Conservation (phyloP, 2,888 invertebrate genomes). For the Limnephilus auricula region DNA sequence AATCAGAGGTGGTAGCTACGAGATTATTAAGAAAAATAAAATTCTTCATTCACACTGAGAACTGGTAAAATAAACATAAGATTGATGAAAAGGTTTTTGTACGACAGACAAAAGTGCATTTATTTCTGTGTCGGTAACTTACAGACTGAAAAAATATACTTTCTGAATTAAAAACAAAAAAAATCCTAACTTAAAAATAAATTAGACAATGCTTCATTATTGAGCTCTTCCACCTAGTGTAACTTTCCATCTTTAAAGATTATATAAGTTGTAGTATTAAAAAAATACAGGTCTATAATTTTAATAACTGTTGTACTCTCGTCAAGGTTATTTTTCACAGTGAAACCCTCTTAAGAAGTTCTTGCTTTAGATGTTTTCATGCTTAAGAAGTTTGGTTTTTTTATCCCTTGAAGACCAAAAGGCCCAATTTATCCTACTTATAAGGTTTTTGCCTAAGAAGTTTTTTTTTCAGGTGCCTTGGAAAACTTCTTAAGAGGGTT, state of each 20-base stretch:
- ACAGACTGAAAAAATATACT: conserved; percentile 10
- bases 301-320: background rate
- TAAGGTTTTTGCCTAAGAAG: too few species aligned
- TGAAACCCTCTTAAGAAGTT: too few species aligned
- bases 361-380: too few species aligned
- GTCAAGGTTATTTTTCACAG: background rate
- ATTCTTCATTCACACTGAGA: conserved; percentile 24
- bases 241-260: background rate
- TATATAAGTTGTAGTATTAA: background rate
- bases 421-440: too few species aligned
- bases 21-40: background rate
- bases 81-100: conserved; percentile 42
- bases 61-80: background rate
- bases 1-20: background rate
- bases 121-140: background rate
- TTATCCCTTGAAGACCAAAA: too few species aligned
- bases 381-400: too few species aligned
- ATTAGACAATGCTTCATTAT: background rate
- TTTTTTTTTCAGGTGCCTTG: too few species aligned
- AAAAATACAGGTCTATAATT: background rate
- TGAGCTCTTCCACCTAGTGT: background rate
- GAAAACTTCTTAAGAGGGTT: too few species aligned
- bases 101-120: conserved; percentile 53
- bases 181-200: background rate
- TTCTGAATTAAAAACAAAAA: background rate